phyloP scores from a whole-genome alignment of 2,797 vertebrate genomes.

The Malacoraja senta region DNA sequence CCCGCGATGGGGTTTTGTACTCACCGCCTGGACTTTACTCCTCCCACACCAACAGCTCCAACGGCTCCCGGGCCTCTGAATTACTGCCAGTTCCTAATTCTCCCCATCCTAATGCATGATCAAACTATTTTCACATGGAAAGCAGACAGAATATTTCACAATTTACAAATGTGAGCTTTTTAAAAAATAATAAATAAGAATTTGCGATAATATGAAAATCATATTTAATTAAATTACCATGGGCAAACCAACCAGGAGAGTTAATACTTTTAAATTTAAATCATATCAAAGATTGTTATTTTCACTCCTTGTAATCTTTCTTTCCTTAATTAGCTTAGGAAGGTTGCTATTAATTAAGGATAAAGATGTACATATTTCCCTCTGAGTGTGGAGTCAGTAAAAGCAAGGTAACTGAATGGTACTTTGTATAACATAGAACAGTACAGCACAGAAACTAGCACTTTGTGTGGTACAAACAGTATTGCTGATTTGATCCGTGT shows the following conservation, averaged over 20 bases:
- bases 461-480: no score
- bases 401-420: not conserved
- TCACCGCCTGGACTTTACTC: no score
- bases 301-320: not conserved
- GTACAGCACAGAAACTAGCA: no score
- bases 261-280: not conserved
- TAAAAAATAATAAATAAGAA: not conserved
- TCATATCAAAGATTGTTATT: not conserved
- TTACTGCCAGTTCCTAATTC: no score
- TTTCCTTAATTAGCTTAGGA: not conserved
- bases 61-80: no score
- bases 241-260: not conserved
- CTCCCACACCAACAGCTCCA: no score
- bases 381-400: not conserved
- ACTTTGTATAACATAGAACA: not conserved
- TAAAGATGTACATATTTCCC: not conserved
- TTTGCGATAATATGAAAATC: not conserved
- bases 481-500: no score
- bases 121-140: no score
- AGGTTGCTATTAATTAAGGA: not conserved
- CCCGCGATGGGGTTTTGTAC: no score
- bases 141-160: not conserved
- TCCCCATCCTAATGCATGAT: no score
- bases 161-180: not conserved
- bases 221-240: not conserved